Percentiles rank a stretch among this genome's conserved stretches.
Evolutionary conservation across 1,140 invertebrate species (phyloP).

Genomic region (Temnothorax nylanderi): DNA sequence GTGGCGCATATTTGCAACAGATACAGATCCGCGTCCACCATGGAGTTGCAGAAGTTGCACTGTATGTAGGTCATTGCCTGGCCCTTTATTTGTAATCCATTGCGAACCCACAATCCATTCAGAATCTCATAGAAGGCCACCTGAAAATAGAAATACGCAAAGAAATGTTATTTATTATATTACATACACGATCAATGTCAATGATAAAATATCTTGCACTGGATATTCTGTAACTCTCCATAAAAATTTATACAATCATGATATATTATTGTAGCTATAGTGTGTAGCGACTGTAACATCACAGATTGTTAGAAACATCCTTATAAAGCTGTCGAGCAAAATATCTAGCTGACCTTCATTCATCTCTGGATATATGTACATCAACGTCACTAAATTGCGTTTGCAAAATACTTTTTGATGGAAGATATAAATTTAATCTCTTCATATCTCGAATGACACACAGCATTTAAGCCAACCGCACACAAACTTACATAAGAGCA

Average conservation of each 20-base stretch:
- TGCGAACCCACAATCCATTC: slow-evolving; percentile 97
- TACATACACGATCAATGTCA: neutral
- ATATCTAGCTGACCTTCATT: neutral
- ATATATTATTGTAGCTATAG: neutral
- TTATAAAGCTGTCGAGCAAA: neutral
- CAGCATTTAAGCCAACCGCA: neutral
- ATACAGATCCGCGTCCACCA: slow-evolving; percentile 98
- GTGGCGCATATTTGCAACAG: slow-evolving; percentile 97
- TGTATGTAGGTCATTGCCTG: slow-evolving; percentile 99
- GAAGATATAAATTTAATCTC: slow-evolving; percentile 6
- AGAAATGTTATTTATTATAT: slow-evolving; percentile 28
- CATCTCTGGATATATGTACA: neutral
- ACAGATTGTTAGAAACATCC: neutral
- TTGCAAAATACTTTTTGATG: neutral
- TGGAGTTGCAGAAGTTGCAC: slow-evolving; percentile 99
- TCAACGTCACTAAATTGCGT: neutral
- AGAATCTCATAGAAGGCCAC: slow-evolving; percentile 98
- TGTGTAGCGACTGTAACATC: neutral
- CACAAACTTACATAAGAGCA: slow-evolving; percentile 24
- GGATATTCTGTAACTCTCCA: neutral
- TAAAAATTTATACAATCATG: neutral
- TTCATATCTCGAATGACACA: neutral
- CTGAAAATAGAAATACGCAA: slow-evolving; percentile 85
- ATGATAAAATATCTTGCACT: neutral
- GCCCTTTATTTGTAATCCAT: slow-evolving; percentile 98